These are phyloP conservation scores for Entomobrya multifasciata DNA, from an alignment of 2,888 invertebrate genomes.

Conservation along the genomic window DNA sequence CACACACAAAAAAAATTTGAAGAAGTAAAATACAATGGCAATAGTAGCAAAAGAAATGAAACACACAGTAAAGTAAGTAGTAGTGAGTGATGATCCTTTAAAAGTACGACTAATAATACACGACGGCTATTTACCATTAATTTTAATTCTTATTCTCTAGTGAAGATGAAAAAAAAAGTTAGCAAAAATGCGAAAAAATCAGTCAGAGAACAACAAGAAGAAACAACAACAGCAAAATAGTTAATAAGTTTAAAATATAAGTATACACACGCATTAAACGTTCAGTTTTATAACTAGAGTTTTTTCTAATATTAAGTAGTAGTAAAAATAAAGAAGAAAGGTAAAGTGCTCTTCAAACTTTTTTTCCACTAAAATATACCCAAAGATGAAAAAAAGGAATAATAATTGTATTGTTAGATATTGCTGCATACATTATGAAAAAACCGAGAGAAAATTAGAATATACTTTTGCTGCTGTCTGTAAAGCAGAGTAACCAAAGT, in stretches of 20 bases:
- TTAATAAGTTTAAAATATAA: conserved; percentile 10
- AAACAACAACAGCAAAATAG: conserved; percentile 47
- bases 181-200: conserved; percentile 52
- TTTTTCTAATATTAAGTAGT: conserved; percentile 44
- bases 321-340: conserved; percentile 1
- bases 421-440: conserved; percentile 38
- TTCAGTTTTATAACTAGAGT: conserved; percentile 53
- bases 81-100: conserved; percentile 59
- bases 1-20: conserved; percentile 29
- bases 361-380: too few relatives aligned
- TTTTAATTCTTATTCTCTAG: conserved; percentile 64
- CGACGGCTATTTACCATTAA: conserved; percentile 68
- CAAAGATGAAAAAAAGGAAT: conserved; percentile 19
- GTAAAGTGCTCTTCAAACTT: conserved; percentile 53
- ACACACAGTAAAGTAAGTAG: conserved; percentile 47
- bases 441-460: conserved; percentile 39
- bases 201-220: conserved; percentile 35
- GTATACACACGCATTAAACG: conserved; percentile 31
- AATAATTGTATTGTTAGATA: conserved; percentile 30
- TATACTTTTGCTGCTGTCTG: too few relatives aligned
- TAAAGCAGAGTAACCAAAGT: too few relatives aligned
- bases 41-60: conserved; percentile 22
- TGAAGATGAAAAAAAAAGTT: conserved; percentile 56
- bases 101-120: conserved; percentile 59
- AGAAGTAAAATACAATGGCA: too few relatives aligned